A percentile compares a stretch with the other conserved stretches of the same genome.
phyloP scores from a whole-genome alignment of 2,888 invertebrate species.

The Agrochola circellaris region DNA sequence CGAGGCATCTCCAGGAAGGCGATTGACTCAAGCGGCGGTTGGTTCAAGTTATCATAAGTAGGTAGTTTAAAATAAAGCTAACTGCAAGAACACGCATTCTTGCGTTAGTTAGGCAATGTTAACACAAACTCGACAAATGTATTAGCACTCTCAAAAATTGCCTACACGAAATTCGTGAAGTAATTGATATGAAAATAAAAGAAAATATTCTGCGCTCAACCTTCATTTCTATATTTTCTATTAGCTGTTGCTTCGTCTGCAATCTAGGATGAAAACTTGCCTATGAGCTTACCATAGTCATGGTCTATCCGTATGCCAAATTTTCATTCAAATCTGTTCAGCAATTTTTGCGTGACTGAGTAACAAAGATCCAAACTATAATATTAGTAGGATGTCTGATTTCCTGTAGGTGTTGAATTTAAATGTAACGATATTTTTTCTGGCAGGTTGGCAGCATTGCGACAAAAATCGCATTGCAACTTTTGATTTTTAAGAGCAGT shows the following conservation, averaged over 20 bases:
- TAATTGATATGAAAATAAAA: not conserved
- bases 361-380: no score
- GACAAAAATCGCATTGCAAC: no score
- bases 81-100: not conserved
- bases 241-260: no score
- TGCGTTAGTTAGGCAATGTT: not conserved
- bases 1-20: no score
- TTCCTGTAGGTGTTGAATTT: not conserved
- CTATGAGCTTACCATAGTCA: no score
- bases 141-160: not conserved
- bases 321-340: no score
- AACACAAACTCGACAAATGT: not conserved
- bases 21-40: no score
- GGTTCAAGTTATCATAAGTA: constrained; percentile 7
- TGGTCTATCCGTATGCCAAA: no score
- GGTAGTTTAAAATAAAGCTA: not conserved
- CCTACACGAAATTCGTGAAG: not conserved
- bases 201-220: not conserved
- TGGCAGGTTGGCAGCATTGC: not conserved
- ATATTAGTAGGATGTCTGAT: not conserved
- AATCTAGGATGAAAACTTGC: no score
- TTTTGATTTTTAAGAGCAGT: not conserved
- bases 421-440: not conserved
- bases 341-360: no score
- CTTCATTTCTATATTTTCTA: not conserved